These are phyloP conservation scores for Camponotus vicinus DNA, from an alignment of 1,140 invertebrate genomes.

Conservation along the genomic window DNA sequence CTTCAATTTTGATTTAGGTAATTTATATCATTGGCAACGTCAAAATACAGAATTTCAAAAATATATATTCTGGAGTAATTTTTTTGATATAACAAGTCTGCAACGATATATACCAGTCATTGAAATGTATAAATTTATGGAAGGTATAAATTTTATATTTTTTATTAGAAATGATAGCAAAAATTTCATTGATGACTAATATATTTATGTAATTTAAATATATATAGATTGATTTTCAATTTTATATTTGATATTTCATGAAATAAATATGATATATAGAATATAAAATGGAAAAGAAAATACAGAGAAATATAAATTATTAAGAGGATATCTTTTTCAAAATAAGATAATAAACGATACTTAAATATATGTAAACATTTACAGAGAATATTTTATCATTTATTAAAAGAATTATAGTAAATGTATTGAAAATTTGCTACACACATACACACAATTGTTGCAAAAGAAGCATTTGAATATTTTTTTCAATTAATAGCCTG, in stretches of 20 bases:
- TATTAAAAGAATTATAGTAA: background rate
- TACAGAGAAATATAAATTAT: background rate
- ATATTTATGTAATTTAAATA: background rate
- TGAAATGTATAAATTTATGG: constrained; percentile 94
- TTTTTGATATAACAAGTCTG: constrained; percentile 95
- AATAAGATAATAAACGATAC: background rate
- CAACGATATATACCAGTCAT: constrained; percentile 93
- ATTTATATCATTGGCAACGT: constrained; percentile 95
- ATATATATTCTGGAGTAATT: constrained; percentile 91
- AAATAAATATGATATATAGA: background rate
- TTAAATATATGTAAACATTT: background rate
- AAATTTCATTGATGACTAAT: background rate
- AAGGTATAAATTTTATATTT: constrained; percentile 82
- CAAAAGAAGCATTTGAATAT: background rate
- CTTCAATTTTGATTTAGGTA: constrained; percentile 72
- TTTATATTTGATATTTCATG: background rate
- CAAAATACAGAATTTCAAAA: constrained; percentile 85
- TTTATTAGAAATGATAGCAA: background rate
- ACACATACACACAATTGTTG: too few species aligned
- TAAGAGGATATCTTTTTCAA: background rate
- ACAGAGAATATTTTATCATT: background rate
- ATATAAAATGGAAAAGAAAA: background rate
- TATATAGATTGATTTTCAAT: background rate
- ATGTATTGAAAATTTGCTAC: too few species aligned
- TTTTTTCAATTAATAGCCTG: background rate